Base-by-base conservation (phyloP, 2,113 vertebrate species). In the Sinocyclocheilus maitianheensis region DNA sequence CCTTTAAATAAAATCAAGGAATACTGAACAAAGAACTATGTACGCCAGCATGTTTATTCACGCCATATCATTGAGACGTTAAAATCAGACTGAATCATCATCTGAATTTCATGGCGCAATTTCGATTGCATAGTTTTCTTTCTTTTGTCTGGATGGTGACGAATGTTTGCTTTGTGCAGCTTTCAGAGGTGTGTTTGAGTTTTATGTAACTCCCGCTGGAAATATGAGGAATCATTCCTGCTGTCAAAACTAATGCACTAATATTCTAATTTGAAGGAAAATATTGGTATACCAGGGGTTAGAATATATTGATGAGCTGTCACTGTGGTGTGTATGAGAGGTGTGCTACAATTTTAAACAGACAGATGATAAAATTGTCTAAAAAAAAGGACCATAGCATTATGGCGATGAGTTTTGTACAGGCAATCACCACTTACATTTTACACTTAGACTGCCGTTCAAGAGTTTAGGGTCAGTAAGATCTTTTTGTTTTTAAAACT, bases 101-200 rank as follows among this genome's bases (percentile, higher is more conserved):
- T 22, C 34, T 20, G 7, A 37, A 74, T 43, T 5, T n/a, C 40
- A 77, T 53, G 24, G 34, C 0, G 24, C 48, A 77, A 11, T 30
- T 55, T 55, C 14, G 5, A 3, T 51, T 7, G 1, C 14, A n/a
- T n/a, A n/a, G 48, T 30, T 11, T 20, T 30, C 24, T 43, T 43
- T 46, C 37, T 30, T 55, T 55, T 77, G 75, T 77, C 48, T 34
- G 24, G 48, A 77, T 53, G n/a, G 14, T 77, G 75, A 77, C 14
- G 30, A 30, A 55, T 55, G 24, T 30, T 86, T 78, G 5, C 48
- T 18, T 77, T 34, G 26, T 72, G 24, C 75, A 53, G 6, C 24
- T 18, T 77, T 53, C n/a, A 30, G 3, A 77, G 48, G 75, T 77
- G 75, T 77, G 48, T 53, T 77, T 30, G 48, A 53, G 48, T 77